Conservation (phyloP, 2,113 vertebrate genomes). For the Cariama cristata region DNA sequence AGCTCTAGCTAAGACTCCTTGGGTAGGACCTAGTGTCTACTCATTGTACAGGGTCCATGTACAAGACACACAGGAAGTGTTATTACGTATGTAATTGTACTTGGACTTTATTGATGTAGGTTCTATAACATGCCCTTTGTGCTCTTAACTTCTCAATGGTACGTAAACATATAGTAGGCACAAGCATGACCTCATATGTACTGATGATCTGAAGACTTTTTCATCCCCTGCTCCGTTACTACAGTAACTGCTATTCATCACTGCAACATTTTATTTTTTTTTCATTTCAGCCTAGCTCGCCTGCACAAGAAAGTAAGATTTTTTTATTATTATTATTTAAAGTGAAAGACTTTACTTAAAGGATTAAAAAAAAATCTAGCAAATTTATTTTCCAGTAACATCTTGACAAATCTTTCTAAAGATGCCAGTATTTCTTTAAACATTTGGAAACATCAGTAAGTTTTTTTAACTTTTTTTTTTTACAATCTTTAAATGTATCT, state of each 20-base stretch:
- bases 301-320: background rate
- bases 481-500: background rate
- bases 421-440: background rate
- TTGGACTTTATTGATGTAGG: background rate
- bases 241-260: background rate
- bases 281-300: background rate
- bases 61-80: background rate
- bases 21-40: background rate
- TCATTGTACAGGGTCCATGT: background rate
- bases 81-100: rapidly evolving
- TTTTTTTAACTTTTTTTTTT: background rate
- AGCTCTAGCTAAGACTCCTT: background rate
- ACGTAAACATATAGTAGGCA: rapidly evolving
- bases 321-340: background rate
- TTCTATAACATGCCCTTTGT: background rate
- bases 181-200: background rate
- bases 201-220: background rate
- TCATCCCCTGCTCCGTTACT: background rate
- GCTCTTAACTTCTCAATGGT: background rate
- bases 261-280: background rate
- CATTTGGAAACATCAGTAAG: background rate
- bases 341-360: background rate
- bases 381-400: background rate
- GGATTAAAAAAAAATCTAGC: background rate
- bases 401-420: background rate